These are phyloP conservation scores for Amphiduros pacificus DNA, from an alignment of 2,888 invertebrate genomes.

Conservation along the genomic window DNA sequence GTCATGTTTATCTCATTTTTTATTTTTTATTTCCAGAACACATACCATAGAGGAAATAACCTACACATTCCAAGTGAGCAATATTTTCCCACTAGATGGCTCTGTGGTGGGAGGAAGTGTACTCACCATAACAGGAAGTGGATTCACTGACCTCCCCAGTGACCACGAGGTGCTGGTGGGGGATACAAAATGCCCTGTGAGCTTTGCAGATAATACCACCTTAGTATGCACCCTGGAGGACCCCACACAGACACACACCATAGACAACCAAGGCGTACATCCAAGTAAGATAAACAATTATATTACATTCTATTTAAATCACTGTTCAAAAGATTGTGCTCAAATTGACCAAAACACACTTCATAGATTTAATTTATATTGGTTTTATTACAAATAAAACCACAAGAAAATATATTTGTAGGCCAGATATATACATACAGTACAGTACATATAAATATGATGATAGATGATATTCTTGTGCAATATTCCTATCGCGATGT, in stretches of 20 bases:
- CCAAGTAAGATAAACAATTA: slow-evolving; percentile 19
- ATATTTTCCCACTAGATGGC: slow-evolving; percentile 28
- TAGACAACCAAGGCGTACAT: slow-evolving; percentile 17
- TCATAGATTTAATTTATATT: too few relatives aligned
- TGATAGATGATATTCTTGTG: too few relatives aligned
- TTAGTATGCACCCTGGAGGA: not conserved
- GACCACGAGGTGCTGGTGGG: slow-evolving; percentile 25
- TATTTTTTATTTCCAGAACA: slow-evolving; percentile 17
- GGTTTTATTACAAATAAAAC: too few relatives aligned
- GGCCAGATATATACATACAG: too few relatives aligned
- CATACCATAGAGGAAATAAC: slow-evolving; percentile 28
- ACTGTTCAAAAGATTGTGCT: too few relatives aligned
- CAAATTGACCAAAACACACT: too few relatives aligned
- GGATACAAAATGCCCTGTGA: slow-evolving; percentile 8
- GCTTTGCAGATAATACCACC: not conserved
- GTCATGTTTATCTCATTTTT: not conserved
- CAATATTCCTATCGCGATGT: too few relatives aligned
- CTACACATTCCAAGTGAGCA: slow-evolving; percentile 22
- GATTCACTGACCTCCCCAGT: slow-evolving; percentile 28
- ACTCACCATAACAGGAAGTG: slow-evolving; percentile 40
- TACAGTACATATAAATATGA: too few relatives aligned
- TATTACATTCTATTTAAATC: too few relatives aligned
- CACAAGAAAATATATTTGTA: too few relatives aligned
- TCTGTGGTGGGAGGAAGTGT: slow-evolving; percentile 32
- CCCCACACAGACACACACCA: slow-evolving; percentile 1